Percentiles rank a stretch among this genome's conserved stretches.
Evolutionary conservation across 2,888 invertebrate genomes (phyloP).

Genomic region (Tiphia femorata): DNA sequence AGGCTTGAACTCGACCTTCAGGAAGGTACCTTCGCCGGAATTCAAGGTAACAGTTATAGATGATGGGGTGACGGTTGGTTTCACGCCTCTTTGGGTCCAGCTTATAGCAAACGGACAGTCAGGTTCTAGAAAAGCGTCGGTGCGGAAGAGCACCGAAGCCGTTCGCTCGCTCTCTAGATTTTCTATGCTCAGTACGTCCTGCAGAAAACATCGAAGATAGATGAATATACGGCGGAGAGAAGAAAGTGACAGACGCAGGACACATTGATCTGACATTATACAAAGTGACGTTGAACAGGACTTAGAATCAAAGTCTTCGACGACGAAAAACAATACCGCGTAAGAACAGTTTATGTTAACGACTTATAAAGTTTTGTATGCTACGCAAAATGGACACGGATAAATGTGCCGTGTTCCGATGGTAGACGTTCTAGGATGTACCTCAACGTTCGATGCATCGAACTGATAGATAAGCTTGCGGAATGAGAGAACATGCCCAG

Average conservation of each 20-base stretch:
- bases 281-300: no score
- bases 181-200: conserved; percentile 22
- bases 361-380: no score
- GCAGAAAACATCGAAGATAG: neutral
- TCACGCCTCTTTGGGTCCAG: conserved; percentile 39
- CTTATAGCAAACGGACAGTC: conserved; percentile 53
- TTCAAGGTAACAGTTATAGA: conserved; percentile 47
- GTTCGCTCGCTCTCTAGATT: conserved; percentile 15
- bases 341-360: no score
- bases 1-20: conserved; percentile 55
- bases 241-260: no score
- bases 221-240: no score
- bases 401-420: no score
- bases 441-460: conserved; percentile 23
- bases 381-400: no score
- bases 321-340: no score
- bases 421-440: no score
- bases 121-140: conserved; percentile 41
- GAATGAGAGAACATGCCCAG: conserved; percentile 37
- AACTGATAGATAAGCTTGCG: conserved; percentile 45
- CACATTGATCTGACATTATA: no score
- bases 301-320: no score
- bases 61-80: conserved; percentile 22
- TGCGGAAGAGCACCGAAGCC: conserved; percentile 52
- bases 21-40: conserved; percentile 45